Conservation (phyloP, 1,140 invertebrate species). For the Xylocopa sonorina region DNA sequence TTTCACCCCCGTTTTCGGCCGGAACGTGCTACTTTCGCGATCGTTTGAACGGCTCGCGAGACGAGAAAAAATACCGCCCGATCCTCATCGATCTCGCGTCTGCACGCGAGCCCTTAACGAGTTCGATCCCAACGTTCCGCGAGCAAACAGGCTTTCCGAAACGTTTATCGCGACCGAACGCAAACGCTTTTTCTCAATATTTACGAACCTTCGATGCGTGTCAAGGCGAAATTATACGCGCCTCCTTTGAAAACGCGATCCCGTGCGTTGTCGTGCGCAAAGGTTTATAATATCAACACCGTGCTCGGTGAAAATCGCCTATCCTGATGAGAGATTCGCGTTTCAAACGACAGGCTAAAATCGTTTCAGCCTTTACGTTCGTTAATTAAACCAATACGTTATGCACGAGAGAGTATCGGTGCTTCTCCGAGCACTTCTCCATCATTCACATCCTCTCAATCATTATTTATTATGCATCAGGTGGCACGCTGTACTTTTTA, state of each 20-base stretch:
- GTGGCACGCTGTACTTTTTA: too few relatives aligned
- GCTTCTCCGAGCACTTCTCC: too few relatives aligned
- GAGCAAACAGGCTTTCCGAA: constrained; percentile 2
- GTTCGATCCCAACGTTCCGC: too few relatives aligned
- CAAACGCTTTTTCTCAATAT: constrained; percentile 29
- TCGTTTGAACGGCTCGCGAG: neutral
- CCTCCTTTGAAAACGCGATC: constrained; percentile 6
- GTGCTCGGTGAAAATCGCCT: neutral
- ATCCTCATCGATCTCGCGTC: neutral
- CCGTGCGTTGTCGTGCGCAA: neutral
- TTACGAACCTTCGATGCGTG: constrained; percentile 5
- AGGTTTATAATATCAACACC: constrained; percentile 16
- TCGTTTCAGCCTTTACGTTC: neutral
- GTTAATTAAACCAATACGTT: neutral
- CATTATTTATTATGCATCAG: too few relatives aligned
- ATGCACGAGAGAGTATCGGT: neutral
- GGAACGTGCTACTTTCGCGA: neutral
- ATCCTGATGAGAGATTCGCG: neutral
- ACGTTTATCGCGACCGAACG: neutral
- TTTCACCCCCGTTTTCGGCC: neutral
- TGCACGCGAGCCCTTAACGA: neutral
- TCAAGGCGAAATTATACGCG: neutral
- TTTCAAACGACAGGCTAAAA: neutral
- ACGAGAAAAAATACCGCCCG: neutral
- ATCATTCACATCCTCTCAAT: too few relatives aligned